Percentiles rank a stretch among this genome's conserved stretches.
These are phyloP conservation scores for Smittia aterrima DNA, from an alignment of 2,888 invertebrate genomes.

Conservation along the genomic window DNA sequence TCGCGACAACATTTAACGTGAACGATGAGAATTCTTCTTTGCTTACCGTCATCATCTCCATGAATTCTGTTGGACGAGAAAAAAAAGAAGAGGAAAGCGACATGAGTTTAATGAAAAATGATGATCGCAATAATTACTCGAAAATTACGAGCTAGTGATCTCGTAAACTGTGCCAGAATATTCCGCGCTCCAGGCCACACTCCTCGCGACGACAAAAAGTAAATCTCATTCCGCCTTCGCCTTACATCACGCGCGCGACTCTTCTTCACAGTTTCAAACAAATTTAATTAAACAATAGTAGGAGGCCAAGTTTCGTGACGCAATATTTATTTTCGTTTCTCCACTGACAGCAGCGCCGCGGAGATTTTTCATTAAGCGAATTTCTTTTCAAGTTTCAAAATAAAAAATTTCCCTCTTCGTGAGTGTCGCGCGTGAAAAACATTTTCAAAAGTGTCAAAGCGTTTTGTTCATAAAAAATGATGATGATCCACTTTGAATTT, in stretches of 20 bases:
- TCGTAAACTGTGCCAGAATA: not conserved
- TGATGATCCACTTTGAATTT: conserved; percentile 32
- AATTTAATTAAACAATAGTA: conserved; percentile 27
- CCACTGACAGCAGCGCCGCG: no score
- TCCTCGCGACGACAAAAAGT: not conserved
- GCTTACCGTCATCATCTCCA: conserved; percentile 42
- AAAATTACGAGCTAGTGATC: conserved; percentile 38
- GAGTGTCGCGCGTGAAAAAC: not conserved
- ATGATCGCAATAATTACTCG: conserved; percentile 37
- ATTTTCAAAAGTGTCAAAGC: conserved; percentile 27
- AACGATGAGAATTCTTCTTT: no score
- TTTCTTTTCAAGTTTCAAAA: not conserved
- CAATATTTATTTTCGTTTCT: conserved; percentile 33
- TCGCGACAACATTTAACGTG: not conserved
- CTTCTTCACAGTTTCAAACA: not conserved
- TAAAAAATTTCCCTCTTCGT: not conserved
- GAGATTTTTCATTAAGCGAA: conserved; percentile 19
- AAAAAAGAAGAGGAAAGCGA: conserved; percentile 4
- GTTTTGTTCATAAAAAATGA: conserved; percentile 18
- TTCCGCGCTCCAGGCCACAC: not conserved
- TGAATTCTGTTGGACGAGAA: conserved; percentile 33
- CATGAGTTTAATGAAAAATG: conserved; percentile 35
- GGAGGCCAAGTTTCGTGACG: conserved; percentile 14
- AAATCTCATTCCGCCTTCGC: not conserved
- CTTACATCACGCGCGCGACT: no score